These are phyloP conservation scores for Uloborus diversus DNA, from an alignment of 1,140 invertebrate genomes.

Conservation along the genomic window DNA sequence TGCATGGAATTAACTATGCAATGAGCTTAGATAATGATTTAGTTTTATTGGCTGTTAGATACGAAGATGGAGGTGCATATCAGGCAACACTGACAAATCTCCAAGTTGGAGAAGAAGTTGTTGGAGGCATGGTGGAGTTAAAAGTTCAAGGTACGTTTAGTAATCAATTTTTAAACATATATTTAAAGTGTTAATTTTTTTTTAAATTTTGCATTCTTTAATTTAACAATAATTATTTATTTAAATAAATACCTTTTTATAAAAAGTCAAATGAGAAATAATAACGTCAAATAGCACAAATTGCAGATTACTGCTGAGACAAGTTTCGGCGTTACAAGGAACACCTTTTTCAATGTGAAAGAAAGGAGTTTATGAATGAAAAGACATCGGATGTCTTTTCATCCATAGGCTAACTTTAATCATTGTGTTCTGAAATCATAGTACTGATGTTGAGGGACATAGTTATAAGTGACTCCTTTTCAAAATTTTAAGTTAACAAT, in stretches of 20 bases:
- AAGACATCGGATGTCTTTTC: too few species aligned
- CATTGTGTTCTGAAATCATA: too few species aligned
- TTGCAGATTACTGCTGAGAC: background rate
- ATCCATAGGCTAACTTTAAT: too few species aligned
- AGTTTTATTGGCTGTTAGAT: conserved; percentile 79
- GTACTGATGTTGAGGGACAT: too few species aligned
- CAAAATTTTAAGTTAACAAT: too few species aligned
- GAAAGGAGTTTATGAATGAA: too few species aligned
- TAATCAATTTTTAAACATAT: background rate
- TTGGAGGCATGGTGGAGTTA: conserved; percentile 70
- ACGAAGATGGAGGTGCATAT: conserved; percentile 69
- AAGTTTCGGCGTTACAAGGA: too few species aligned
- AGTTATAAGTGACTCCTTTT: too few species aligned
- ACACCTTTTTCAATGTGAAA: too few species aligned
- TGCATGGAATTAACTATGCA: conserved; percentile 81
- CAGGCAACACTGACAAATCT: conserved; percentile 86
- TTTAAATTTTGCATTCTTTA: background rate
- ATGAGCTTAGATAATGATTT: conserved; percentile 78
- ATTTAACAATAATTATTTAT: background rate
- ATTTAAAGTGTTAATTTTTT: conserved; percentile 2
- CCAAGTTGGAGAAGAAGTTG: conserved; percentile 85
- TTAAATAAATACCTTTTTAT: background rate
- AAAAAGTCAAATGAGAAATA: background rate
- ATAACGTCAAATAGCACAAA: background rate
- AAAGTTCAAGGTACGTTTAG: conserved; percentile 32